Base-by-base conservation (phyloP, 2,888 invertebrate genomes). In the Pristionchus exspectatus region DNA sequence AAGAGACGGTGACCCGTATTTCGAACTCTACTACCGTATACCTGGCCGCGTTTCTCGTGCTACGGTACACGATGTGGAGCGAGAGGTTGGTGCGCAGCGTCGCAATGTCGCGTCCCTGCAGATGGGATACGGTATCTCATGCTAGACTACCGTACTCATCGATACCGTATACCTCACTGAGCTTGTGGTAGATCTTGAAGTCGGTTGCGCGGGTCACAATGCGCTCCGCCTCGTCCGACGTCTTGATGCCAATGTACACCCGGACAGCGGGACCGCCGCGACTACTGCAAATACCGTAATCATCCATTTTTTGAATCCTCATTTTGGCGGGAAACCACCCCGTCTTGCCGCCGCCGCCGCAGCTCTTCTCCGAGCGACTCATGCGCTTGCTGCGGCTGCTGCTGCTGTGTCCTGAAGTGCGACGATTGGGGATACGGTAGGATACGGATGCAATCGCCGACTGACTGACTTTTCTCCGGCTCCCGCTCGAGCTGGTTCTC, bases 11-110 rank as follows among this genome's bases (percentile, higher is more conserved):
- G n/a, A n/a, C n/a, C 38, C 3, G 74, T 74, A 44, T 74, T 14
- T 77, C 77, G 77, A 18, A 9, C 77, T 9, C 16, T 33, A 27
- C 77, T 72, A 72, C 72, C 30, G 33, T 72, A 44, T 77, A 77
- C 77, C 77, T 77, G 24, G 77, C 77, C 18, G n/a, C 77, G n/a
- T 77, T 77, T 44, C 33, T 77, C n/a, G 77, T 77, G 77, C 24
- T 77, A 10, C 77, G 77, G 77, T 77, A 77, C 24, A 77, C 77
- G 77, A 77, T 77, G 77, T 77, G 50, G 77, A 77, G 77, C 77
- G 77, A 24, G 44, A 77, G 77, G 44, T 77, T 21, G 77, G 77
- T 44, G 24, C 44, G 44, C 44, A 77, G 50, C 77, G 77, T 2
- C 3, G 2, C 44, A 33, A 77, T 21, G 44, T 44, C 44, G 77